phyloP scores from a whole-genome alignment of 2,113 vertebrate species.

The Burhinus bistriatus region DNA sequence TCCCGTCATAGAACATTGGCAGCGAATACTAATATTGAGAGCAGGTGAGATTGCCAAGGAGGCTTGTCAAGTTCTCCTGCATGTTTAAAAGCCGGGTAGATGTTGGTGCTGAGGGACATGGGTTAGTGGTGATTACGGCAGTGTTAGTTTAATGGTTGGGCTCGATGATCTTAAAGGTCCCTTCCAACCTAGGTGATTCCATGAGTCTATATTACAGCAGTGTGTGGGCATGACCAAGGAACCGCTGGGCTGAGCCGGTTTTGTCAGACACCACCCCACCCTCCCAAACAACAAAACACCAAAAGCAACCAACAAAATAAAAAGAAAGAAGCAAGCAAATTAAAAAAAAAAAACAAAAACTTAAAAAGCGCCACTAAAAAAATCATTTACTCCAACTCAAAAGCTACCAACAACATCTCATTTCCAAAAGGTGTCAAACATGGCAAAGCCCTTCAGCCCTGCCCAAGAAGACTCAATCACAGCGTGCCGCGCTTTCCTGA shows the following conservation, averaged over 20 bases:
- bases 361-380: background rate
- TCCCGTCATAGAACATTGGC: background rate
- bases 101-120: background rate
- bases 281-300: background rate
- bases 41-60: background rate
- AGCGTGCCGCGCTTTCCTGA: accelerated
- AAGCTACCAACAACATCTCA: background rate
- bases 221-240: background rate
- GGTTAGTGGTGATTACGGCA: background rate
- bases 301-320: background rate
- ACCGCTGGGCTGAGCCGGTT: background rate
- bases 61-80: background rate
- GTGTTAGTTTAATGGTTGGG: background rate
- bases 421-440: background rate
- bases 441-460: background rate
- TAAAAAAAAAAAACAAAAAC: background rate
- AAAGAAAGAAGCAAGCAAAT: background rate
- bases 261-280: background rate
- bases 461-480: too few relatives aligned
- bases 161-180: background rate
- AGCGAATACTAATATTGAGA: background rate
- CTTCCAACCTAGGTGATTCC: background rate
- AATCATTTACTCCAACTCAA: background rate
- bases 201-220: background rate
- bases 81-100: background rate